Base-by-base conservation (phyloP, 2,888 invertebrate genomes). In the Apamea anceps region DNA sequence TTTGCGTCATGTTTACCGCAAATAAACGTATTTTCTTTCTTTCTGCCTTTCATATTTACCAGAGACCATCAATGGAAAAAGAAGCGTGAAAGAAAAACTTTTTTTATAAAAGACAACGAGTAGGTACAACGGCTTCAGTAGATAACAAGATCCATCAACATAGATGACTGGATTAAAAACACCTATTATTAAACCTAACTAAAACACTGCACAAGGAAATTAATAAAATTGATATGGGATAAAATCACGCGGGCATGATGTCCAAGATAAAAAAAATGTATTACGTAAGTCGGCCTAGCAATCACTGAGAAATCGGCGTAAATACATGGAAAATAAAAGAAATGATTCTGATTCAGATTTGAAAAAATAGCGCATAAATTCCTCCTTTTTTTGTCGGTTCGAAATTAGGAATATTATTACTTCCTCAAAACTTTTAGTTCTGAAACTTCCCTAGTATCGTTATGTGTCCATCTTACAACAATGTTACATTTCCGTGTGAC, bases 401-500 rank as follows among this genome's bases (percentile, higher is more conserved):
- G 12, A 57, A 57, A 57, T 12, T 25, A 57, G 12, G 57, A 42
- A 42, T 7, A 42, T 42, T 42, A 42, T 42, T 25, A 54, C 8
- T 21, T 60, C 6, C 15, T 62, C 8, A 63, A 32, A 32, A 63
- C 8, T 1, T 63, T 63, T 63, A 18, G 28, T 63, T 63, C 25
- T 45, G 68, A 25, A 10, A 65, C 10, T 28, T 65, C 32, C 18
- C 32, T 74, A 21, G 25, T 18, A 21, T 12, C 28, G 28, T 76
- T 67, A 13, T 28, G 32, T 18, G 18, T 37, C 21, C 12, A 28
- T 10, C 15, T 12, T 37, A 6, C 28, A 25, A 37, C n/a, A 57
- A 54, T 62, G 54, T 88, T 89, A 91, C 92, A 79, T 25, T 7
- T 77, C 94, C 91, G 95, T 96, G 95, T 95, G 78, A 94, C 73